Conservation (phyloP, 2,797 vertebrate genomes). For the Thalassophryne amazonica region DNA sequence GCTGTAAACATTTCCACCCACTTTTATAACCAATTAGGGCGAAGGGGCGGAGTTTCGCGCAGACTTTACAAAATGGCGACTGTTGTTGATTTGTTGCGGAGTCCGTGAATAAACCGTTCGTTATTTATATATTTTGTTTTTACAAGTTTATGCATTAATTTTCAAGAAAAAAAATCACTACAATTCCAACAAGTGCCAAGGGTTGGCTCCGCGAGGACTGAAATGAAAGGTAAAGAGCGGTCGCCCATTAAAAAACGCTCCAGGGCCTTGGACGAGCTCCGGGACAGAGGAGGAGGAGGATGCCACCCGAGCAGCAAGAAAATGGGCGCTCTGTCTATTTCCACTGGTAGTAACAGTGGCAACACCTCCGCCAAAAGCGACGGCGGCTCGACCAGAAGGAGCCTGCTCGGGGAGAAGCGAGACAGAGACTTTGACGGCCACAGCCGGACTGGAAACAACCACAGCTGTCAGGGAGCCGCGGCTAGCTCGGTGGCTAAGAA, state of each 20-base stretch:
- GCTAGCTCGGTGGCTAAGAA: conserved; percentile 73
- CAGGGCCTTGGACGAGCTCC: conserved; percentile 90
- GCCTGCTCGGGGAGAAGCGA: conserved; percentile 82
- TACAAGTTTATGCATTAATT: conserved; percentile 23
- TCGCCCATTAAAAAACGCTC: conserved; percentile 96
- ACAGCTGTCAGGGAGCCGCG: conserved; percentile 71
- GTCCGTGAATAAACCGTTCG: conserved; percentile 69
- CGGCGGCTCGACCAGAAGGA: conserved; percentile 72
- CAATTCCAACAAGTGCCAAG: conserved; percentile 31
- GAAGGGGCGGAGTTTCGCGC: conserved; percentile 47
- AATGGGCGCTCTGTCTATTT: conserved; percentile 83
- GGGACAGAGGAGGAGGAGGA: conserved; percentile 89
- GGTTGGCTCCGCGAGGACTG: conserved; percentile 56
- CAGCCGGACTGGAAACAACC: conserved; percentile 83
- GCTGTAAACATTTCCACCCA: conserved; percentile 41
- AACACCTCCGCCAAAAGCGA: conserved; percentile 78
- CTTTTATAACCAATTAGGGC: conserved; percentile 62
- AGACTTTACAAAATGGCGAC: conserved; percentile 83
- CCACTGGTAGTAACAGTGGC: conserved; percentile 82
- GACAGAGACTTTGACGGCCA: conserved; percentile 88
- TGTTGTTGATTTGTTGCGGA: conserved; percentile 81
- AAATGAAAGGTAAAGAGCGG: conserved; percentile 96
- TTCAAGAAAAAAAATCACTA: conserved; percentile 22
- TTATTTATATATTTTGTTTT: too few relatives aligned
- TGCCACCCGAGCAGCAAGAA: conserved; percentile 89